Conservation (phyloP, 2,888 invertebrate species). For the Cephus rjabovi region DNA sequence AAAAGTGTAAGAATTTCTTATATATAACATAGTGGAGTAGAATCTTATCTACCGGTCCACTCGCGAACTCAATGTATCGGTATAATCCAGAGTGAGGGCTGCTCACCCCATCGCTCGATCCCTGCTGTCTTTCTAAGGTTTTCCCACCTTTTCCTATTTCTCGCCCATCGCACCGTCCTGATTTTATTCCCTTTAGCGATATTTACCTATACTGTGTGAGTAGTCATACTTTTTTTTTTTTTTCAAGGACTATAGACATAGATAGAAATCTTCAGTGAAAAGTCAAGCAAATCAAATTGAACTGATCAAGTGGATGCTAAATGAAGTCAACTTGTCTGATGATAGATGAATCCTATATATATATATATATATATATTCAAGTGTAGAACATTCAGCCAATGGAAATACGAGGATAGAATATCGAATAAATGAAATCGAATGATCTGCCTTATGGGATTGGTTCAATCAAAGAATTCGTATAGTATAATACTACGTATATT, state of each 20-base stretch:
- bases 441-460: neutral
- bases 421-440: neutral
- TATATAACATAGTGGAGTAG: neutral
- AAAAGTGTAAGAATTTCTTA: neutral
- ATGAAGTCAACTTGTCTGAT: neutral
- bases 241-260: neutral
- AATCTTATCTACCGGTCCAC: slow-evolving; percentile 21
- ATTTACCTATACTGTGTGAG: neutral
- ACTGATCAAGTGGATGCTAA: neutral
- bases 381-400: neutral
- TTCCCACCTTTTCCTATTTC: neutral
- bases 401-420: neutral
- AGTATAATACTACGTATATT: neutral
- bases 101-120: neutral
- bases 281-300: neutral
- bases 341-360: neutral
- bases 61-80: slow-evolving; percentile 21
- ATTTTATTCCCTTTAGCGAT: neutral
- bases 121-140: neutral
- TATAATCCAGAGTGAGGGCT: slow-evolving; percentile 14
- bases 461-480: neutral
- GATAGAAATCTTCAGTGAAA: neutral
- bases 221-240: neutral
- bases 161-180: neutral
- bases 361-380: neutral